Base-by-base conservation (phyloP, 1,140 invertebrate species). In the Mycetomoellerius zeteki region DNA sequence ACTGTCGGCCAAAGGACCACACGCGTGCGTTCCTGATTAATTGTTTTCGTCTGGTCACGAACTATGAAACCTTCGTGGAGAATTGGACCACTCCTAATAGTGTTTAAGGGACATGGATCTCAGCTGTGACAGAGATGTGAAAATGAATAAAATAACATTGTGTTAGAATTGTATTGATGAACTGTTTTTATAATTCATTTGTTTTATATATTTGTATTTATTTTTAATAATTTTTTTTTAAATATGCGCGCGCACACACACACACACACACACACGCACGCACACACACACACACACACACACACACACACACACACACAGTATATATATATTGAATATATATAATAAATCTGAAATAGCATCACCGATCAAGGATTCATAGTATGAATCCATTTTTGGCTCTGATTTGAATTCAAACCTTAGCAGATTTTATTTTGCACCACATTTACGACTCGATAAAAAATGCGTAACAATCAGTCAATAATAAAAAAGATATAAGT, bases 361-460 rank as follows among this genome's bases (percentile, higher is more conserved):
- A n/a, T 65, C 2, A 33, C 10, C 3, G 8, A 67, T 0, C 4
- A 8, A 3, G 97, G 97, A 97, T 96, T 97, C 96, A 97, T 97
- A 97, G 97, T 97, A 97, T 97, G 97, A 97, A 98, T 37, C 33
- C 6, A 37, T 37, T 97, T n/a, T 37, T 98, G 96, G 96, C 96
- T 96, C 96, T 96, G 95, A 96, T 96, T 94, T 95, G 95, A 96
- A 95, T 96, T 96, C 94, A 95, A 96, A 93, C 95, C 94, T 96
- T 95, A 94, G 93, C 94, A 94, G 94, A 92, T 95, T 96, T 24
- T 27, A 16, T 81, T 81, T 85, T 24, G 7, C 33, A 21, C 5
- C 10, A 4, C n/a, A 67, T 0, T 89, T 85, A 54, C 21, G 2
- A 33, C 12, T 27, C 12, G 37, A 56, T 58, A 64, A 71, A 21